phyloP scores from a whole-genome alignment of 1,140 invertebrate species.

The Oscheius sp. region DNA sequence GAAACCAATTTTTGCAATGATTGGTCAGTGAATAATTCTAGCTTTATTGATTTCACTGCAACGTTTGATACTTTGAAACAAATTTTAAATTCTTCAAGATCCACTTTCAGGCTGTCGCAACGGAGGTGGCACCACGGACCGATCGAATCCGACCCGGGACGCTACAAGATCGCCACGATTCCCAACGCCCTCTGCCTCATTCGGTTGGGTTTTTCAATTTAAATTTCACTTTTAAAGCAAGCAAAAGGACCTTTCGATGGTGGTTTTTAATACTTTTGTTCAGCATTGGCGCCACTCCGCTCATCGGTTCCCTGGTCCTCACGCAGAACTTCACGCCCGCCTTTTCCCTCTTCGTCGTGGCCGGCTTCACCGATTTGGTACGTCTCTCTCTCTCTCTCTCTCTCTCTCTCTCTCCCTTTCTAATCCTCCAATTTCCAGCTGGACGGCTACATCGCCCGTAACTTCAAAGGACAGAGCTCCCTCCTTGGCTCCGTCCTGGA shows the following conservation, averaged over 20 bases:
- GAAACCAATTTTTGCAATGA: no score
- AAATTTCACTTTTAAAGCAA: neutral
- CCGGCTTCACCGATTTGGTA: slow-evolving; percentile 81
- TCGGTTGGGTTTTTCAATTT: slow-evolving; percentile 19
- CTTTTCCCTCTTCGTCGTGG: slow-evolving; percentile 72
- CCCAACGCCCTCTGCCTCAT: slow-evolving; percentile 71
- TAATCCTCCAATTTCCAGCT: slow-evolving; percentile 67
- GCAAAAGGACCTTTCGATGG: neutral
- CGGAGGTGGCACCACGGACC: no score
- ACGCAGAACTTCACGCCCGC: slow-evolving; percentile 74
- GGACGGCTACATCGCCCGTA: slow-evolving; percentile 91
- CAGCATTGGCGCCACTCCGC: slow-evolving; percentile 79
- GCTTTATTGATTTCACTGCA: no score
- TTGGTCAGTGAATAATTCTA: no score
- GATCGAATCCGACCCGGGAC: neutral
- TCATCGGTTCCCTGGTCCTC: slow-evolving; percentile 78
- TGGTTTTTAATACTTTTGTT: slow-evolving; percentile 70
- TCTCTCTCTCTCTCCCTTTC: neutral
- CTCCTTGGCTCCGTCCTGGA: slow-evolving; percentile 89
- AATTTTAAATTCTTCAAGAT: no score
- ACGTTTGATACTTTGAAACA: no score
- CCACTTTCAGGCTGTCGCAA: no score
- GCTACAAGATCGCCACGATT: slow-evolving; percentile 80
- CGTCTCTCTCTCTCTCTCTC: slow-evolving; percentile 51
- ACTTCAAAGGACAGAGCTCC: slow-evolving; percentile 82